Percentiles rank a stretch among this genome's conserved stretches.
Evolutionary conservation across 92 coral and sea anemone genomes (phyloP).

Genomic region (Epizoanthus stellaris): DNA sequence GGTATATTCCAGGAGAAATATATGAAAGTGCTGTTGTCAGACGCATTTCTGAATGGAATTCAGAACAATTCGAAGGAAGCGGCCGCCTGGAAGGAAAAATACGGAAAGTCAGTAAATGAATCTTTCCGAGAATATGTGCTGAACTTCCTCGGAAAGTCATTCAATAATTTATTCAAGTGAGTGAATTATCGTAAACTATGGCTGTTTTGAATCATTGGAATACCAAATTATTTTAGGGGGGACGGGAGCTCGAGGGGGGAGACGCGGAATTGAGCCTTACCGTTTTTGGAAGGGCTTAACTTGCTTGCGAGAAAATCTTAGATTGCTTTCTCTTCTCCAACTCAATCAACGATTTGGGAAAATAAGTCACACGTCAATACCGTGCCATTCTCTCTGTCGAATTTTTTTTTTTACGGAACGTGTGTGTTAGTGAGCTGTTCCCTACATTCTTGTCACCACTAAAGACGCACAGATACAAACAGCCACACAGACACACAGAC

Average conservation of each 20-base stretch:
- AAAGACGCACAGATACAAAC: neutral
- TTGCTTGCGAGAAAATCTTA: too few relatives aligned
- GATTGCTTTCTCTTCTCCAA: too few relatives aligned
- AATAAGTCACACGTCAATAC: too few relatives aligned
- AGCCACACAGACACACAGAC: too few relatives aligned
- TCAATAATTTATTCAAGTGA: conserved; percentile 70
- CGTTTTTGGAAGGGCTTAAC: too few relatives aligned
- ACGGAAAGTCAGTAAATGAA: conserved; percentile 78
- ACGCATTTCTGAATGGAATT: conserved; percentile 47
- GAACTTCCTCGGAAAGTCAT: conserved; percentile 70
- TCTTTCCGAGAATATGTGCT: conserved; percentile 71
- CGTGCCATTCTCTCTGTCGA: too few relatives aligned
- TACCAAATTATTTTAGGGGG: neutral
- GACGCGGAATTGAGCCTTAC: too few relatives aligned
- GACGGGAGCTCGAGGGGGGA: too few relatives aligned
- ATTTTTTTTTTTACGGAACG: too few relatives aligned
- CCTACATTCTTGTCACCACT: too few relatives aligned
- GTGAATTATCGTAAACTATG: neutral
- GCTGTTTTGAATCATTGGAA: neutral
- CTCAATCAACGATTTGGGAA: too few relatives aligned
- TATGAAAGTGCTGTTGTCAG: conserved; percentile 51
- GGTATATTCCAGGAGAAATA: conserved; percentile 75
- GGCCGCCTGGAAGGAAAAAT: conserved; percentile 61
- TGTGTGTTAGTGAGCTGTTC: too few relatives aligned
- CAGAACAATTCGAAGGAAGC: conserved; percentile 60